Evolutionary conservation across 2,888 invertebrate genomes (phyloP), one percentile per base, ranked within the genome.

Genomic region (Agrotis clavis): DNA sequence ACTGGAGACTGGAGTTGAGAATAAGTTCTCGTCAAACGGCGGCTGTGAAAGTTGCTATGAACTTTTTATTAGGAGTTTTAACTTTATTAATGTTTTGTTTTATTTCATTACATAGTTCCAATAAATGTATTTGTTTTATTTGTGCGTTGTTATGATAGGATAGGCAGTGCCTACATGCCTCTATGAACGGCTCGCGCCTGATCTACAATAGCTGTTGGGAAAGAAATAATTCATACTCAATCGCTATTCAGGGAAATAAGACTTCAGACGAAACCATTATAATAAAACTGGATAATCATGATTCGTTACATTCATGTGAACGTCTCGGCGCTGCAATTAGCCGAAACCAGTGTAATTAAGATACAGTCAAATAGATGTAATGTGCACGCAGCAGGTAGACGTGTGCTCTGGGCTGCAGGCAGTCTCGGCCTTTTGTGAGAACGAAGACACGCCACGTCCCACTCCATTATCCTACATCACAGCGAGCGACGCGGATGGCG

Each of bases 141-240:
- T n/a, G n/a, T n/a, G n/a, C n/a, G n/a, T n/a, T n/a, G n/a, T n/a
- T n/a, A n/a, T n/a, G n/a, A n/a, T n/a, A n/a, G n/a, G n/a, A n/a
- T n/a, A n/a, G n/a, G n/a, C n/a, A n/a, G n/a, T n/a, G n/a, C n/a
- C n/a, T n/a, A n/a, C n/a, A n/a, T n/a, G n/a, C n/a, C n/a, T n/a
- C n/a, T n/a, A n/a, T n/a, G n/a, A n/a, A n/a, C n/a, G n/a, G n/a
- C n/a, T n/a, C n/a, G n/a, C n/a, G n/a, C n/a, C n/a, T n/a, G n/a
- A n/a, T n/a, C n/a, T n/a, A 92, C 93, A 92, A 92, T 92, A 90
- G 91, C 87, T 87, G 90, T 90, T 90, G 90, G 90, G 90, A 92
- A 92, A 90, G 88, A 90, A 89, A 92, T 90, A 90, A 90, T 92
- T 91, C 88, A 88, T 90, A 88, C 86, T 84, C 89, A 90, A 88